These are phyloP conservation scores for Euclidia mi DNA, from an alignment of 2,888 invertebrate species.

Conservation along the genomic window DNA sequence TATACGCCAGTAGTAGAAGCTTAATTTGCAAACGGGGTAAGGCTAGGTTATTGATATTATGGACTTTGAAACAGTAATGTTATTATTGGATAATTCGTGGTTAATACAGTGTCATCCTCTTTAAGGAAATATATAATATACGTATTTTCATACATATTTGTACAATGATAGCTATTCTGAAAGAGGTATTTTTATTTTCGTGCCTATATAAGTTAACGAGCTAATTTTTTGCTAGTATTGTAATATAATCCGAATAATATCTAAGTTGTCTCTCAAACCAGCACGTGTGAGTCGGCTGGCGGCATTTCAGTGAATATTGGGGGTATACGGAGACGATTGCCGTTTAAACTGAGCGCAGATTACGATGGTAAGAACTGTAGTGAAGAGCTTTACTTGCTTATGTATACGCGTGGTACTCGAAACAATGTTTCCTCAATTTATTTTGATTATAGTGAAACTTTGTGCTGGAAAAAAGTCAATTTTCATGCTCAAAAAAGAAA, in stretches of 20 bases:
- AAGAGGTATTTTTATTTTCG: too few relatives aligned
- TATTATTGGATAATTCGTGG: too few relatives aligned
- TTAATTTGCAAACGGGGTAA: too few relatives aligned
- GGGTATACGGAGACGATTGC: constrained; percentile 27
- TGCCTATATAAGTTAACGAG: too few relatives aligned
- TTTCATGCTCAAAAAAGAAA: constrained; percentile 14
- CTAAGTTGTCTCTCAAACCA: constrained; percentile 5
- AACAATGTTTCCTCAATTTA: constrained; percentile 44
- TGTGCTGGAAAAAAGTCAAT: constrained; percentile 16
- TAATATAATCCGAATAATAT: constrained; percentile 15
- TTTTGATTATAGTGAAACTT: constrained; percentile 30
- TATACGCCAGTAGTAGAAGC: too few relatives aligned
- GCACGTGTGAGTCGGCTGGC: constrained; percentile 19
- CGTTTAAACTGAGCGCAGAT: constrained; percentile 34
- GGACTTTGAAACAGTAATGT: too few relatives aligned
- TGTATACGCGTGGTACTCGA: constrained; percentile 7
- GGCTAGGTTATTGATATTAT: too few relatives aligned
- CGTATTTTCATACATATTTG: too few relatives aligned
- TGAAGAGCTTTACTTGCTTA: constrained; percentile 8
- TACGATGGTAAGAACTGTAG: constrained; percentile 15
- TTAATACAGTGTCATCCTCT: too few relatives aligned
- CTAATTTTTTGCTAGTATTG: background rate
- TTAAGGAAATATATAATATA: too few relatives aligned
- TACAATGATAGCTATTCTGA: too few relatives aligned
- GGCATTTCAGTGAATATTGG: constrained; percentile 42